These are phyloP conservation scores for Apostichopus leukothele DNA, from an alignment of 53 echinoderm and acorn worm species.

Conservation along the genomic window DNA sequence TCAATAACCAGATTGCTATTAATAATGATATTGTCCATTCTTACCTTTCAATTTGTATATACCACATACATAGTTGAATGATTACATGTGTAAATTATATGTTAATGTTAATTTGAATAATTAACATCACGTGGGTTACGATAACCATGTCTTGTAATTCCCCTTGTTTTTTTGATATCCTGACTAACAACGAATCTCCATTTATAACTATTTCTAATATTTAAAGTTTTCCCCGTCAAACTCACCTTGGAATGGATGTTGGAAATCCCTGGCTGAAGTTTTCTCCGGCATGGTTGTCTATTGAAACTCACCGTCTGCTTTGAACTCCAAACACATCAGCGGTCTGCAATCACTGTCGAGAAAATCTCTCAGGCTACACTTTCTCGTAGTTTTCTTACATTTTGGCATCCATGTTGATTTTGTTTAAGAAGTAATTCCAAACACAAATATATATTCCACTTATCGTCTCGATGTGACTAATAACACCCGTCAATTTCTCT, in stretches of 20 bases:
- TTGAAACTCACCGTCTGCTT: background rate
- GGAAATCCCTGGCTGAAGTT: constrained; percentile 3
- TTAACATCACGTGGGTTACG: no score
- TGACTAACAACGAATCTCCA: no score
- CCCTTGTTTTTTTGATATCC: no score
- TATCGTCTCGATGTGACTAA: background rate
- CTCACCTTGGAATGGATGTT: constrained; percentile 42
- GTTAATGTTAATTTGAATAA: no score
- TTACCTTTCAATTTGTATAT: no score
- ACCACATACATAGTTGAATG: no score
- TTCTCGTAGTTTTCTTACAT: background rate
- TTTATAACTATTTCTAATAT: no score
- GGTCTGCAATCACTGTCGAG: background rate
- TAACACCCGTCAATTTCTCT: constrained; percentile 3
- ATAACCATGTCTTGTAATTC: no score
- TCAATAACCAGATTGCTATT: no score
- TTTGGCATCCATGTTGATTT: constrained; percentile 26
- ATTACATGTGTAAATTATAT: no score
- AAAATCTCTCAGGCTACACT: background rate
- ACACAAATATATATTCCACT: background rate
- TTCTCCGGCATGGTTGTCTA: constrained; percentile 29
- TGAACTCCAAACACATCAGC: background rate
- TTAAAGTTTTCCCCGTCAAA: background rate
- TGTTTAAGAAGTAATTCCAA: constrained; percentile 13
- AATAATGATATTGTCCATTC: no score